These are phyloP conservation scores for Nephila pilipes DNA, from an alignment of 1,140 invertebrate species.

Conservation along the genomic window DNA sequence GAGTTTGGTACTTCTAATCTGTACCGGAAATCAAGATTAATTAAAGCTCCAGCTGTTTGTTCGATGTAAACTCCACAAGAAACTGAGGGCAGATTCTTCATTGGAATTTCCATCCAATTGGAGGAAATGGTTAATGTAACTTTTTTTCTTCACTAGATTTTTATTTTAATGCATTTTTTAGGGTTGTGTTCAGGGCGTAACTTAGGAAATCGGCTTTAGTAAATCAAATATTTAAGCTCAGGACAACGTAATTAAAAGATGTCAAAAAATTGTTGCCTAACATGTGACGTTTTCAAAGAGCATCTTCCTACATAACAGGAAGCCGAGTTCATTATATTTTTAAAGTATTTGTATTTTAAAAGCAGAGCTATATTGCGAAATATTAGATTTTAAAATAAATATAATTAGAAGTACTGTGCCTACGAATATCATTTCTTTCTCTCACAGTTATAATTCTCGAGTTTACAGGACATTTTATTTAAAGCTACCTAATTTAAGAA, in stretches of 20 bases:
- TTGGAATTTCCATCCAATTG: not conserved
- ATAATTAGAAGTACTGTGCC: too few species aligned
- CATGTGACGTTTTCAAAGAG: not conserved
- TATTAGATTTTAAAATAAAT: too few species aligned
- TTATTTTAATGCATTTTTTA: not conserved
- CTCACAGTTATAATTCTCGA: too few species aligned
- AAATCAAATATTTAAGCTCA: not conserved
- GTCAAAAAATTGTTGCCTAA: not conserved
- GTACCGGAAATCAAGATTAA: constrained; percentile 8
- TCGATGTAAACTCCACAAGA: not conserved
- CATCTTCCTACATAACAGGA: not conserved
- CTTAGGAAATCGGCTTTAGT: not conserved
- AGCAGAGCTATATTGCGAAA: too few species aligned
- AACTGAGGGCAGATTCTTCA: not conserved
- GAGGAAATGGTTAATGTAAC: not conserved
- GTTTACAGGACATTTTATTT: too few species aligned
- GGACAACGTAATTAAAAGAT: not conserved
- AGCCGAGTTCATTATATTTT: too few species aligned
- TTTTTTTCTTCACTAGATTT: not conserved
- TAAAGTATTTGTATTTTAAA: too few species aligned
- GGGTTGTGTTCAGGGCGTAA: not conserved
- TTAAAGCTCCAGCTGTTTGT: not conserved
- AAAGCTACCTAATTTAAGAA: too few species aligned
- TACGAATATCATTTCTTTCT: too few species aligned
- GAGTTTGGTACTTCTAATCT: not conserved